Percentiles rank a stretch among this genome's conserved stretches.
Evolutionary conservation across 2,113 vertebrate genomes (phyloP).

Genomic region (Zosterops borbonicus): DNA sequence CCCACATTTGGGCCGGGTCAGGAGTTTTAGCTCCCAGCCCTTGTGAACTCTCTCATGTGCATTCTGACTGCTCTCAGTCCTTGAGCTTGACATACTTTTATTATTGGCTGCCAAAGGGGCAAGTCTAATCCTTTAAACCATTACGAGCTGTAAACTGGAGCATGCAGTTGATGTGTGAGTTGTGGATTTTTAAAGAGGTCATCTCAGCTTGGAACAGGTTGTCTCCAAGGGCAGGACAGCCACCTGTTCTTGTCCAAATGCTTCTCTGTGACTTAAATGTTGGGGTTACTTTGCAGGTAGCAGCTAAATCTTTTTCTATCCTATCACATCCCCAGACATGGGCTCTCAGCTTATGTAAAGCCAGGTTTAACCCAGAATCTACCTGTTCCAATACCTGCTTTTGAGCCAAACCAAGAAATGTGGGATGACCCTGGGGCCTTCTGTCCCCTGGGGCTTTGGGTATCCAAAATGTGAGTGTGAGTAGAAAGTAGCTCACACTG

Average conservation of each 20-base stretch:
- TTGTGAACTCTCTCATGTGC: background rate
- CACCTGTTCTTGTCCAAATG: background rate
- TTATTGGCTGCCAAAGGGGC: background rate
- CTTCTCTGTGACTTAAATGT: background rate
- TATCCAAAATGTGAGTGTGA: background rate
- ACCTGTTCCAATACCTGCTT: background rate
- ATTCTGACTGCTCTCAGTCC: background rate
- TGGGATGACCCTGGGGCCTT: background rate
- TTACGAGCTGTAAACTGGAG: background rate
- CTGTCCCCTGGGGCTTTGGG: background rate
- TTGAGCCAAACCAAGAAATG: background rate
- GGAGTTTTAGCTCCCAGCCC: background rate
- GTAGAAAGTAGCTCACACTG: background rate
- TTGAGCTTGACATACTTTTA: background rate
- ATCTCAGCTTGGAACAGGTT: background rate
- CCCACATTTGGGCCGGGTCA: background rate
- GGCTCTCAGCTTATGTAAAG: constrained; percentile 6
- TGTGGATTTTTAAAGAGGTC: background rate
- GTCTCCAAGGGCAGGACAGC: background rate
- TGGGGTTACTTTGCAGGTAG: background rate
- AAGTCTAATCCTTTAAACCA: background rate
- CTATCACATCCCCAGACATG: background rate
- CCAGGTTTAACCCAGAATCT: constrained; percentile 16
- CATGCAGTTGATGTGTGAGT: background rate
- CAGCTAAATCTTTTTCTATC: background rate